Percentiles rank a stretch among this genome's conserved stretches.
phyloP scores from a whole-genome alignment of 1,140 invertebrate species.

The Drosophila truncata region DNA sequence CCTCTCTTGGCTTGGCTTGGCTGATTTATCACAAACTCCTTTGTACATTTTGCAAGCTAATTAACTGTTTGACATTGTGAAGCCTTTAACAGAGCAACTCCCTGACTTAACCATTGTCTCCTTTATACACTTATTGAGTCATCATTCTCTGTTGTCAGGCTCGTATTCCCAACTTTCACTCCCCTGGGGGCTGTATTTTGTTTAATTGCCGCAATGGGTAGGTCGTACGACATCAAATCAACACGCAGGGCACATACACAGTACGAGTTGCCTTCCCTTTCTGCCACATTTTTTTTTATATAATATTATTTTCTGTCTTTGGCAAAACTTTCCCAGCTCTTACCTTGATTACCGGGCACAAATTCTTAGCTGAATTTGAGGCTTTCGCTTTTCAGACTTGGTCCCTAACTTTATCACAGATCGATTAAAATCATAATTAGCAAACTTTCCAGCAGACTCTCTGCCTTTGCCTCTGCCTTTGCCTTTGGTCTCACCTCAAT shows the following conservation, averaged over 20 bases:
- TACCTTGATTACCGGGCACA: constrained; percentile 54
- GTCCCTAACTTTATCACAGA: neutral
- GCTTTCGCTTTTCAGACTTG: constrained; percentile 3
- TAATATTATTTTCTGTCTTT: neutral
- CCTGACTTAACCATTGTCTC: neutral
- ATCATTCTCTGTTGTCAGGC: constrained; percentile 16
- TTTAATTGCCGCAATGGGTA: constrained; percentile 65
- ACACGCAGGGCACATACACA: constrained; percentile 61
- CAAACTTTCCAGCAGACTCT: constrained; percentile 40
- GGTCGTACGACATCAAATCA: constrained; percentile 57
- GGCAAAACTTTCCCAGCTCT: constrained; percentile 8
- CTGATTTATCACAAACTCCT: neutral
- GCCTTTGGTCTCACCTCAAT: constrained; percentile 42
- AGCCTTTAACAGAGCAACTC: constrained; percentile 1
- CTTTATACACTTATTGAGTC: constrained; percentile 15
- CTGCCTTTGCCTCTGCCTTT: neutral
- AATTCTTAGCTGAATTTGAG: constrained; percentile 24
- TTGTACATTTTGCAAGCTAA: constrained; percentile 9
- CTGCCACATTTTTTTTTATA: neutral
- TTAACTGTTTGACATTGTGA: constrained; percentile 10
- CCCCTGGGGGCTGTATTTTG: constrained; percentile 39
- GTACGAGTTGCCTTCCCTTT: neutral
- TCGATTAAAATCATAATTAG: too few relatives aligned
- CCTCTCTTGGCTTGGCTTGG: too few relatives aligned
- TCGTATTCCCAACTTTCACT: constrained; percentile 2